Conservation (phyloP, 64 coral and sea anemone genomes). For the Dendronephthya gigantea region DNA sequence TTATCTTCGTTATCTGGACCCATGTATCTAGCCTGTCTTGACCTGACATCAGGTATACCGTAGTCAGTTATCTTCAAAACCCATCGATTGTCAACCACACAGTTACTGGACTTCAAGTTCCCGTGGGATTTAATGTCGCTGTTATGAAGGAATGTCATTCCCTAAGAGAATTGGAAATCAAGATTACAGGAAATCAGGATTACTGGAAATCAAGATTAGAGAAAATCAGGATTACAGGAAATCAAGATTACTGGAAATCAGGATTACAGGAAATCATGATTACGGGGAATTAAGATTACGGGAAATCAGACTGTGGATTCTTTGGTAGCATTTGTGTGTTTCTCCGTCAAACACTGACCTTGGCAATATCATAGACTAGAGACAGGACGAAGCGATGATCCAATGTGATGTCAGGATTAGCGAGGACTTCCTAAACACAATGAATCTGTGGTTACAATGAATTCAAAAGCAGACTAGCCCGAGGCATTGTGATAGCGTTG, state of each 20-base stretch:
- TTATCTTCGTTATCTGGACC: background rate
- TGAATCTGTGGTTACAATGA: background rate
- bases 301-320: no score
- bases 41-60: background rate
- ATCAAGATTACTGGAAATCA: no score
- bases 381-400: background rate
- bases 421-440: background rate
- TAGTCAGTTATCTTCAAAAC: conserved; percentile 11
- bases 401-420: conserved; percentile 1
- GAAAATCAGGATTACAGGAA: no score
- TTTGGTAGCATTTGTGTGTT: no score
- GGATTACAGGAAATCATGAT: no score
- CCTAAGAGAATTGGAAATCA: background rate
- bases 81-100: background rate
- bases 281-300: no score
- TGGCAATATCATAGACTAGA: conserved; percentile 8
- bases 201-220: no score
- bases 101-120: conserved; percentile 7
- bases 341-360: background rate
- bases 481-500: no score
- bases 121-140: conserved; percentile 3
- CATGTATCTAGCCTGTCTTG: background rate
- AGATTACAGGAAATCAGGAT: no score
- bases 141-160: background rate
- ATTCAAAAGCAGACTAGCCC: no score